These are phyloP conservation scores for Parambassis ranga DNA, from an alignment of 2,797 vertebrate genomes.

Conservation along the genomic window DNA sequence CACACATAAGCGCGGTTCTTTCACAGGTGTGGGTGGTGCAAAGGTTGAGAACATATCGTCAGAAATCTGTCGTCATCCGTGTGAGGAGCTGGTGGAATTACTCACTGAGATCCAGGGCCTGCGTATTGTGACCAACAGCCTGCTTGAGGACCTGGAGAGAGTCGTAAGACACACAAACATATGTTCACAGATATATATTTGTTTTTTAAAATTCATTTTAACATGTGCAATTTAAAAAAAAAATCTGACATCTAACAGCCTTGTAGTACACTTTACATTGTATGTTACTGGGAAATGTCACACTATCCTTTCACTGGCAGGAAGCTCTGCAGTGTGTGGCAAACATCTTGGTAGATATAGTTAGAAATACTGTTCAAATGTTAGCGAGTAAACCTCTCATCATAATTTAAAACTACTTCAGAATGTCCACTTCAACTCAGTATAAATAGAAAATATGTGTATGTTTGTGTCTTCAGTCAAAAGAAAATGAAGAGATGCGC, in stretches of 20 bases:
- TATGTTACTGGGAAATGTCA: slow-evolving; percentile 42
- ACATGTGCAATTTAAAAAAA: not conserved
- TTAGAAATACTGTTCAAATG: too few relatives aligned
- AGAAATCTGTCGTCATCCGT: slow-evolving; percentile 86
- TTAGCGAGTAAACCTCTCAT: not conserved
- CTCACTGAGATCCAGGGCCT: slow-evolving; percentile 86
- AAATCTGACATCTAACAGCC: not conserved
- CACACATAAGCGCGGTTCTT: not conserved
- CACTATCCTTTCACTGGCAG: slow-evolving; percentile 33
- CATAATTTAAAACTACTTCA: not conserved
- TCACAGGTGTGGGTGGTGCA: slow-evolving; percentile 46
- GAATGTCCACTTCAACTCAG: not conserved
- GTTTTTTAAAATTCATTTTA: too few relatives aligned
- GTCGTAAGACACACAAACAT: slow-evolving; percentile 81
- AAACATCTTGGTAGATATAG: not conserved
- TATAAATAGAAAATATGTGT: not conserved
- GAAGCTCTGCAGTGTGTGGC: slow-evolving; percentile 32
- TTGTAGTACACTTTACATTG: not conserved
- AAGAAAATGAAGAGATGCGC: slow-evolving; percentile 91
- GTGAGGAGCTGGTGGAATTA: slow-evolving; percentile 87
- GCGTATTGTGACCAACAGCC: slow-evolving; percentile 84
- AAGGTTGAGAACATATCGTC: slow-evolving; percentile 72
- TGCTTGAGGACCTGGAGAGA: slow-evolving; percentile 89
- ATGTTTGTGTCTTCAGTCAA: slow-evolving; percentile 78
- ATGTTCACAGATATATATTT: not conserved